Evolutionary conservation across 2,888 invertebrate species (phyloP), one percentile per base, ranked within the genome.

Genomic region (Scotopteryx bipunctaria): DNA sequence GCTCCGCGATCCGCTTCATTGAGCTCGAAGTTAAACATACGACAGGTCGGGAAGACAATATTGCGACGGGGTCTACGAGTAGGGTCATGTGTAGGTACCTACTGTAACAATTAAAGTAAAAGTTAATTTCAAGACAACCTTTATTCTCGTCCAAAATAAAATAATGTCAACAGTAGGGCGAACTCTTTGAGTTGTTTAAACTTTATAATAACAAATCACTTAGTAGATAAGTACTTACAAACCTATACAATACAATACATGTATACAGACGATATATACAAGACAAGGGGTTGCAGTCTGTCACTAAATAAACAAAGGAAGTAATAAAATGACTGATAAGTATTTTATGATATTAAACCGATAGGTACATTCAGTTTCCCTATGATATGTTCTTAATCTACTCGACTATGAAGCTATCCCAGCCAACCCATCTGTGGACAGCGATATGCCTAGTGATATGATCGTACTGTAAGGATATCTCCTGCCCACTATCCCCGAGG

Each of bases 131-230:
- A 88, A 86, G 88, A 88, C 86, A 89, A 89, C 83, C 81, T 89
- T 88, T 88, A 57, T 78, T 88, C 78, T 86, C 82, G 79, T 86
- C 82, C 83, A 86, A 88, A 88, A 86, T 85, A 85, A 27, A 87
- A 81, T 77, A 71, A 78, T 81, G 74, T 86, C 83, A 89, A 89
- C 88, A 88, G 82, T 84, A 83, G 83, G 83, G 86, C 82, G 81
- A 83, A 88, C 87, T 87, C 86, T 87, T 86, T 71, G 87, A 87
- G 87, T 86, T 80, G 71, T 78, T 79, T 79, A 76, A 83, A 82
- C 76, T 78, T 79, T 83, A 64, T 66, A 79, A 74, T 83, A 87
- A 88, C 86, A 86, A 86, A 86, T 84, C 76, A 73, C 79, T 69
- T 81, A 72, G 63, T 68, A 69, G 8, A n/a, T 71, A 71, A 73